These are phyloP conservation scores for Lepus timidus DNA, from an alignment of 2,113 vertebrate genomes.

Conservation along the genomic window DNA sequence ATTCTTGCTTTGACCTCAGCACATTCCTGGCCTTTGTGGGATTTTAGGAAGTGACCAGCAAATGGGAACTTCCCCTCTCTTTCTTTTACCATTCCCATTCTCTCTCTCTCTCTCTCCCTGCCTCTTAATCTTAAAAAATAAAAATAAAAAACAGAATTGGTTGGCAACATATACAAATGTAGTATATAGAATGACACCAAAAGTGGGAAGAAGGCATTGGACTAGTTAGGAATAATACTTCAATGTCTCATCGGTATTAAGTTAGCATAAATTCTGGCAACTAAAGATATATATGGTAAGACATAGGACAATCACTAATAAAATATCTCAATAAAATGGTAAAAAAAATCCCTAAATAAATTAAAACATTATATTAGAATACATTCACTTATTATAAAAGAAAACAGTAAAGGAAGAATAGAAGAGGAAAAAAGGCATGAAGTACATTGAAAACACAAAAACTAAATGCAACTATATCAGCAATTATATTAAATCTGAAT, in stretches of 20 bases:
- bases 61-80: no score
- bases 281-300: not conserved
- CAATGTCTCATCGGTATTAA: not conserved
- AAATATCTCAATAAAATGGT: not conserved
- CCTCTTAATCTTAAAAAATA: no score
- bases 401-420: not conserved
- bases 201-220: not conserved
- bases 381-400: not conserved
- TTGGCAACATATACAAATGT: not conserved
- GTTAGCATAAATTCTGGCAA: not conserved
- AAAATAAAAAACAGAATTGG: not conserved
- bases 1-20: no score
- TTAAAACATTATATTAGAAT: not conserved
- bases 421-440: not conserved
- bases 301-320: not conserved
- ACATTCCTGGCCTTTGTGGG: no score
- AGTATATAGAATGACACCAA: not conserved
- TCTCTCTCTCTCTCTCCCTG: no score
- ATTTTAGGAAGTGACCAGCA: no score
- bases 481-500: not conserved
- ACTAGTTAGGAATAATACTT: not conserved
- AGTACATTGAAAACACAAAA: not conserved
- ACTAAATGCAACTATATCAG: not conserved
- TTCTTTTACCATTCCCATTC: no score
- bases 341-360: not conserved